Percentiles rank a stretch among this genome's conserved stretches.
phyloP scores from a whole-genome alignment of 2,113 vertebrate species.

The Pogona vitticeps region DNA sequence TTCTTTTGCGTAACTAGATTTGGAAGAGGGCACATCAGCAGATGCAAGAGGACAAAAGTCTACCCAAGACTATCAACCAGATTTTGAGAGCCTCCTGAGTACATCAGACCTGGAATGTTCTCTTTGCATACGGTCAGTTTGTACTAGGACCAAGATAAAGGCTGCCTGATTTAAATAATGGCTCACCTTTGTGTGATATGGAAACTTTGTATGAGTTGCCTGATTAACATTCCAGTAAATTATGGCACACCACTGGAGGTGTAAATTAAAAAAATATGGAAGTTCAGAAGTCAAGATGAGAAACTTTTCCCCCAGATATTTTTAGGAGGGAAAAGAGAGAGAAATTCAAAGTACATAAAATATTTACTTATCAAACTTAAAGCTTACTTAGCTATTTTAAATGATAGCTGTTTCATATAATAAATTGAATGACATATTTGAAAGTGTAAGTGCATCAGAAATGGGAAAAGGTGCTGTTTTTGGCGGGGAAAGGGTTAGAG shows the following conservation, averaged over 20 bases:
- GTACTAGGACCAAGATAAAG: neutral
- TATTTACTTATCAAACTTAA: neutral
- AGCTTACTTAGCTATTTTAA: neutral
- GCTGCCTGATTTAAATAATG: neutral
- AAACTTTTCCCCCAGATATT: neutral
- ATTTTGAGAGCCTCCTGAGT: slow-evolving; percentile 68
- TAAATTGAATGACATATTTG: too few relatives aligned
- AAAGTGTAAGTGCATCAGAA: too few relatives aligned
- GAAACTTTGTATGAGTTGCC: neutral
- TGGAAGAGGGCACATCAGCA: slow-evolving; percentile 1
- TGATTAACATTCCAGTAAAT: neutral
- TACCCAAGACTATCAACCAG: neutral
- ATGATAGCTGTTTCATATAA: too few relatives aligned
- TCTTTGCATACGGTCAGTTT: slow-evolving; percentile 88
- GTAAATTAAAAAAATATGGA: neutral
- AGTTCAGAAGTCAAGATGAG: neutral
- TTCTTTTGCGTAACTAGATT: slow-evolving; percentile 36
- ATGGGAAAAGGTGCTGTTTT: too few relatives aligned
- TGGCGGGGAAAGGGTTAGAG: too few relatives aligned
- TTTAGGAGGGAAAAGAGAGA: neutral
- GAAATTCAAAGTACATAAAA: neutral
- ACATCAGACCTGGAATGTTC: slow-evolving; percentile 89
- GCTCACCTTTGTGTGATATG: neutral
- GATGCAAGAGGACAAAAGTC: neutral
- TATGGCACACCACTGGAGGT: neutral